These are phyloP conservation scores for Lasioglossum zephyrum DNA, from an alignment of 2,888 invertebrate species.

Conservation along the genomic window DNA sequence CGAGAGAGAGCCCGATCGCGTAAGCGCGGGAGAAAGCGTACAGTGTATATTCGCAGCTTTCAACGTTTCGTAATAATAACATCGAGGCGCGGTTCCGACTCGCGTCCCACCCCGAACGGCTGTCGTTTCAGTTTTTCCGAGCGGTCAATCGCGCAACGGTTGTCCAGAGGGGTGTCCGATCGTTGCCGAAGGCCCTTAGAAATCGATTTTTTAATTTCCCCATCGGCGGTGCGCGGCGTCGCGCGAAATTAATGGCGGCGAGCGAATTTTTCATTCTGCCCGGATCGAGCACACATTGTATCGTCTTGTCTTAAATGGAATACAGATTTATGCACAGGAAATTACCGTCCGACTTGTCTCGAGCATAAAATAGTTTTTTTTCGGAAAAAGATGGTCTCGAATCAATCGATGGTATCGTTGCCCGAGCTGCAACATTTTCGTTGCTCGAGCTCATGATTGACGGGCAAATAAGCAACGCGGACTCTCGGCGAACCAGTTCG, in stretches of 20 bases:
- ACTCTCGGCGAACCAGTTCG: not conserved
- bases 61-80: not conserved
- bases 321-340: not conserved
- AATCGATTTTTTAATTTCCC: constrained; percentile 10
- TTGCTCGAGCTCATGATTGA: constrained; percentile 3
- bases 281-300: not conserved
- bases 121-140: not conserved
- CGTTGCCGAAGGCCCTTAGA: not conserved
- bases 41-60: not conserved
- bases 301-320: not conserved
- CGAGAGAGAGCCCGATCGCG: constrained; percentile 38
- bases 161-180: not conserved
- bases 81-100: not conserved
- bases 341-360: not conserved
- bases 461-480: constrained; percentile 25
- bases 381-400: not conserved
- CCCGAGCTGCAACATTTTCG: not conserved
- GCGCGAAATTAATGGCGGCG: constrained; percentile 7
- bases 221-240: not conserved
- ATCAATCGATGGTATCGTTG: not conserved
- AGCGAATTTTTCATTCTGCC: not conserved
- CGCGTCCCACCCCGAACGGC: not conserved
- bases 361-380: not conserved
- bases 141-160: not conserved
- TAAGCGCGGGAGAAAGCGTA: constrained; percentile 29